Base-by-base conservation (phyloP, 2,888 invertebrate species). In the Hypolimnas misippus region DNA sequence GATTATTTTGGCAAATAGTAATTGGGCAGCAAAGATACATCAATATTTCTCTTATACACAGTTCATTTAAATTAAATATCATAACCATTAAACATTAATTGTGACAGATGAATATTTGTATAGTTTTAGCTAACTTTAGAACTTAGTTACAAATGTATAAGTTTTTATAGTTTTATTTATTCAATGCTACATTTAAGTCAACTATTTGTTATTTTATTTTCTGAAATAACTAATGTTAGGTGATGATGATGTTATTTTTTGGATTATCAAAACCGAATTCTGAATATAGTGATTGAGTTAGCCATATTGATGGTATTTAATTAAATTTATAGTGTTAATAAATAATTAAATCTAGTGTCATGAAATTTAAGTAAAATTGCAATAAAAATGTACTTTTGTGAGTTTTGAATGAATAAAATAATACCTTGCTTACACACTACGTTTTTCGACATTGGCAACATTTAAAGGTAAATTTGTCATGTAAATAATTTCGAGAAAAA, bases 321-420 rank as follows among this genome's bases (percentile, higher is more conserved):
- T 49, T 46, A 19, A 12, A 2, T n/a, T 35, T 35, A 2, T 19
- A 19, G 17, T 14, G 33, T 12, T 19, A 51, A 21, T 42, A 25
- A 50, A 33, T 40, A 57, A 56, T 33, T 58, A 51, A 21, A 50
- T 1, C 53, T 61, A 61, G n/a, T 49, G 49, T 64, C 49, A 64
- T 63, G 59, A 29, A 46, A 8, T 56, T 57, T 8, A 31, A 51
- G 2, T 38, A 14, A 40, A 51, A 52, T 7, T 35, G 2, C 12
- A 19, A 38, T 44, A 52, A 52, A 42, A 33, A 53, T 10, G 3
- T 17, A 57, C 12, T 42, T 44, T 6, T 19, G 29, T 38, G 35
- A 54, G 1, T 19, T 29, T 10, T 21, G 29, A 51, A 40, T 42
- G 38, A 38, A 38, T 53, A 38, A 52, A 38, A 35, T 35, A n/a